Evolutionary conservation across 2,888 invertebrate genomes (phyloP), one percentile per base, ranked within the genome.

Genomic region (Seira musarum): DNA sequence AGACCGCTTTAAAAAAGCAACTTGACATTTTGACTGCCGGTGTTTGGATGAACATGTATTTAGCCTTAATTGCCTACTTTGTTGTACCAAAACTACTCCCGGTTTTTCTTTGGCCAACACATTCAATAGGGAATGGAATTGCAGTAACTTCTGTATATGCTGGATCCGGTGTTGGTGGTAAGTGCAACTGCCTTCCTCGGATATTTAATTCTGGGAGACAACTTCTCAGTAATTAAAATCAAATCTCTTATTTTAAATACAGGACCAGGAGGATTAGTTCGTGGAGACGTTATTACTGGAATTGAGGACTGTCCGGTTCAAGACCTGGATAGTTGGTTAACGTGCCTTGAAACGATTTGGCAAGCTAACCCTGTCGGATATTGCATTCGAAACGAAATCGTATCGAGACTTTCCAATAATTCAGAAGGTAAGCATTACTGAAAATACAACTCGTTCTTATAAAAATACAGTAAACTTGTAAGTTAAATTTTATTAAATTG

Each of bases 21-120:
- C 63, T 86, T 49, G 86, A 86, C 65, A 86, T 86, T 79, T 71
- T 86, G 21, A 85, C 86, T n/a, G 85, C 86, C 15, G 82, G 82
- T 10, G 85, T 86, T 17, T 86, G 85, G 86, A 85, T 85, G 85
- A 86, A 86, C 68, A 81, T 85, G 66, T 85, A 85, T 57, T 68
- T 86, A 15, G 84, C 85, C 35, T 66, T 85, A 1, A 84, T 86
- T n/a, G 82, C 85, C 2, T 86, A 85, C 63, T 84, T 86, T 65
- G 76, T 86, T 1, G 83, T 85, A 67, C 86, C 86, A 21, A 83
- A 82, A 77, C 19, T 86, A 10, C 70, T 86, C 13, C 86, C 86
- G 8, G 82, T 80, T 0, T 72, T 86, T 17, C 68, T 86, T 13
- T 85, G 80, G 80, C 86, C 86, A 25, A 85, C 86, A 46, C 86